Evolutionary conservation across 2,888 invertebrate species (phyloP), one percentile per base, ranked within the genome.

Genomic region (Epinotia demarniana): DNA sequence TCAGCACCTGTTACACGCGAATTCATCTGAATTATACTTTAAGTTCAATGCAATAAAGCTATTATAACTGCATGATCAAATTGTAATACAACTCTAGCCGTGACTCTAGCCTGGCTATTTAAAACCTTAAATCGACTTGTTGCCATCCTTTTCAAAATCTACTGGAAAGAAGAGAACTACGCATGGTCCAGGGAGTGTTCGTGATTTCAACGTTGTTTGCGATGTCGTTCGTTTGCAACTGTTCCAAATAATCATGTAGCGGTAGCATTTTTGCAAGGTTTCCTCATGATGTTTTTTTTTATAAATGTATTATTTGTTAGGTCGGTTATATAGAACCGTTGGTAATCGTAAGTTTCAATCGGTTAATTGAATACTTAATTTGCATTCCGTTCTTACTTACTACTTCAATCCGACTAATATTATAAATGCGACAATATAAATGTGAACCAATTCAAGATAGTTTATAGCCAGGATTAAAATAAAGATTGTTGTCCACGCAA

Each of bases 121-220:
- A 62, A 62, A 53, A n/a, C 18, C 16, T 9, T 13, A 16, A 19
- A 39, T 13, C 18, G 5, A 57, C 18, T 5, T 0, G 16, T 2
- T 16, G 4, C 27, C 9, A 4, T 72, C 72, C 46, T 46, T 64
- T n/a, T 72, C 57, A 46, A 18, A 55, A 12, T 43, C 9, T 46
- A 57, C 46, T n/a, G 9, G 27, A 57, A n/a, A 19, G 72, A 72
- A 58, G 3, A 46, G 64, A 13, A 33, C 18, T 64, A 27, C 13
- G 16, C 6, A 23, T 57, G 33, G 33, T 33, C 0, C 1, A 33
- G 8, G 8, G 6, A 33, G 23, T 13, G 57, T 16, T 72, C 39
- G 71, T 57, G 72, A 63, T 39, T 55, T 53, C 57, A 57, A 57
- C 18, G 70, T 60, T 70, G 63, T 64, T 71, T 72, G 55, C 63